Base-by-base conservation (phyloP, 1,140 invertebrate genomes). In the Drosophila arawakana region DNA sequence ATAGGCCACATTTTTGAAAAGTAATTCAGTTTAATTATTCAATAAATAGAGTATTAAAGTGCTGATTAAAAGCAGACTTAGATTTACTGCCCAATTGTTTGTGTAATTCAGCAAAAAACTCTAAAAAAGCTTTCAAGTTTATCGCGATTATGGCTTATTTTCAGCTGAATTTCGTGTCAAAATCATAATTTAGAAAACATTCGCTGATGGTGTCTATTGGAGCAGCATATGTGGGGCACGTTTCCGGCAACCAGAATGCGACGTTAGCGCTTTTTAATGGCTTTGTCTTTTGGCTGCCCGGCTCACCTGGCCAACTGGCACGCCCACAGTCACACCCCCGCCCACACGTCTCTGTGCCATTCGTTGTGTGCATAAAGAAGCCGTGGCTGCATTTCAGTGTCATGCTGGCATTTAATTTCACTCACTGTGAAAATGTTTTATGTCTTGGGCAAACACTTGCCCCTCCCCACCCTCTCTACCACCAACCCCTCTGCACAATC, bases 351-450 rank as follows among this genome's bases (percentile, higher is more conserved):
- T 30, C 11, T 8, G 30, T 18, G 54, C 52, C 54, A 21, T 13
- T 15, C 44, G 25, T 25, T 46, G 63, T 66, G 49, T 37, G 44
- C 63, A 50, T 55, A 41, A 21, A 15, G 58, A 63, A 39, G 67
- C 67, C 59, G 73, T 75, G 55, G 74, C 72, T 76, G 84, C 80
- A 81, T 81, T 89, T 89, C 84, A 89, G 80, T 84, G 84, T 89
- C 84, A 89, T 75, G 84, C 84, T 89, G 80, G 84, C 84, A 81
- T 89, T 89, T 89, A 89, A 89, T 89, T 90, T 89, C 81, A 84
- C 84, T 89, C 84, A 81, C 80, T 84, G 84, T 78, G 80, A 83
- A 82, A 81, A 89, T 89, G 75, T 84, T 89, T 89, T 89, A 89
- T 89, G 84, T 89, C 84, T 84, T 89, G 78, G 80, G 80, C 76